Conservation (phyloP, 2,113 vertebrate genomes). For the Aplodontia rufa region DNA sequence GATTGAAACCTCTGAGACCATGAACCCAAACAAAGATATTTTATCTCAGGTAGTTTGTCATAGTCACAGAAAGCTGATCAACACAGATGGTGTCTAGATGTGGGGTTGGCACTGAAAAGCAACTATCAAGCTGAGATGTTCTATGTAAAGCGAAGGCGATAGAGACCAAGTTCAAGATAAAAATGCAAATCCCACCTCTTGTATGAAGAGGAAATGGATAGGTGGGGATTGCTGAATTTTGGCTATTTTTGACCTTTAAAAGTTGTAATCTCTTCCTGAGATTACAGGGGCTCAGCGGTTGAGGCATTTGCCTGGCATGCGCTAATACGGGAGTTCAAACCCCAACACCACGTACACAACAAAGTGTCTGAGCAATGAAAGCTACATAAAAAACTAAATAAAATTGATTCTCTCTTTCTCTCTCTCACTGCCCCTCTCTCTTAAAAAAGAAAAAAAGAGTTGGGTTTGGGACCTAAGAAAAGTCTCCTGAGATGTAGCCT, state of each 20-base stretch:
- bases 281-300: too few relatives aligned
- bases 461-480: too few relatives aligned
- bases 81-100: not conserved
- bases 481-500: not conserved
- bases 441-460: too few relatives aligned
- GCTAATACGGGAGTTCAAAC: too few relatives aligned
- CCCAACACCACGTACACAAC: too few relatives aligned
- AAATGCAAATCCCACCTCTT: not conserved
- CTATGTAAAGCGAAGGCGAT: not conserved
- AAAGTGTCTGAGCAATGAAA: too few relatives aligned
- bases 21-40: not conserved
- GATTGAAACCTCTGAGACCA: not conserved
- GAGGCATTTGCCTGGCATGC: too few relatives aligned
- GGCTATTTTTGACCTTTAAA: not conserved
- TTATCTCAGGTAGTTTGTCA: not conserved
- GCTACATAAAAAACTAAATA: too few relatives aligned
- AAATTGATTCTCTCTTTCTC: too few relatives aligned
- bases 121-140: not conserved
- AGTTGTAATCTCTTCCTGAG: not conserved
- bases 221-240: not conserved
- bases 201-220: not conserved
- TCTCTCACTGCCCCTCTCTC: too few relatives aligned
- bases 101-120: not conserved
- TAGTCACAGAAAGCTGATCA: not conserved
- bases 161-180: not conserved